Conservation (phyloP, 2,888 invertebrate genomes). For the Lasioglossum figueresi region DNA sequence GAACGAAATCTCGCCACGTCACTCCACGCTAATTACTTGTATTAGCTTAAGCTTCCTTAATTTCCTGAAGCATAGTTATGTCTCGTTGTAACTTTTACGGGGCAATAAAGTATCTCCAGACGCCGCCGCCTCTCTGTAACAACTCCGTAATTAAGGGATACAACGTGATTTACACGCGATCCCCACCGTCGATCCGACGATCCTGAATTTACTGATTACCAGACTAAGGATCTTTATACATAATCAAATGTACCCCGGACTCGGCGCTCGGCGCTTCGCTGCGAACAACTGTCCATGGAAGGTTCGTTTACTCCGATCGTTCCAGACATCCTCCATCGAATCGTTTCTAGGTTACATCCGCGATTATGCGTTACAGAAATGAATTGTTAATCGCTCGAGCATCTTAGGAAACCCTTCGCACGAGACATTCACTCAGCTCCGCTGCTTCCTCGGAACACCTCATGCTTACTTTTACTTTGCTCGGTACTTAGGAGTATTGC, state of each 20-base stretch:
- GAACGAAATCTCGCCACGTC: slow-evolving; percentile 41
- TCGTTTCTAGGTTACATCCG: neutral
- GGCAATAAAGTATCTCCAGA: slow-evolving; percentile 55
- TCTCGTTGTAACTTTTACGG: slow-evolving; percentile 53
- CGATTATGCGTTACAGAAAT: neutral
- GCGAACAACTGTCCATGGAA: neutral
- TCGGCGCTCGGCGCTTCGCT: neutral
- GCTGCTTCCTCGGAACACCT: neutral
- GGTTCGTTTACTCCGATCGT: neutral
- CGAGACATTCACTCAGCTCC: neutral
- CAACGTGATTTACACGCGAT: slow-evolving; percentile 47
- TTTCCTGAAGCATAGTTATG: slow-evolving; percentile 41
- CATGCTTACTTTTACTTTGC: neutral
- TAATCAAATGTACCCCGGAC: neutral
- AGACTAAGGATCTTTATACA: neutral
- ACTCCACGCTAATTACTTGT: slow-evolving; percentile 57
- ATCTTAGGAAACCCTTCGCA: neutral
- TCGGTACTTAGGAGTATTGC: neutral
- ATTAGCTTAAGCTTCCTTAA: slow-evolving; percentile 61
- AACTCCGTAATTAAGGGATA: slow-evolving; percentile 62
- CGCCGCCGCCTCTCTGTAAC: slow-evolving; percentile 43
- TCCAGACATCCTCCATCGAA: neutral
- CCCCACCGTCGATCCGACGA: neutral
- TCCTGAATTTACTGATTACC: slow-evolving; percentile 1
- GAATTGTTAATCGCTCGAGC: neutral